These are phyloP conservation scores for Terebella lapidaria DNA, from an alignment of 2,888 invertebrate genomes.

Conservation along the genomic window DNA sequence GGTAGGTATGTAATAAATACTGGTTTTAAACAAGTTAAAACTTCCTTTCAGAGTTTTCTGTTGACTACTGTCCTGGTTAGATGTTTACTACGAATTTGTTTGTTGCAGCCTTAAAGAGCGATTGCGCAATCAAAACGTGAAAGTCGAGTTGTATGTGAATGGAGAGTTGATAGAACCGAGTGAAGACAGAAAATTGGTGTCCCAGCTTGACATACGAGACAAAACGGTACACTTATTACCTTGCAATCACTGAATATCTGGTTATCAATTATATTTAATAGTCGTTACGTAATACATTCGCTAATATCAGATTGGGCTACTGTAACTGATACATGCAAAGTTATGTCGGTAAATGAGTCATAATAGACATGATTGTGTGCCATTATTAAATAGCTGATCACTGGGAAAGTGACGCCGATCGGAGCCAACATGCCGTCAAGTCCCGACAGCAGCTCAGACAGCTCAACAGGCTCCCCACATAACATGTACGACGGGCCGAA, in stretches of 20 bases:
- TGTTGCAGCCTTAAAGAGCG: neutral
- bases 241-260: too few species aligned
- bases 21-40: too few species aligned
- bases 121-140: conserved; percentile 57
- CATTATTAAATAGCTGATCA: conserved; percentile 55
- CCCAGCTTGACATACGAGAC: conserved; percentile 78
- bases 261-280: too few species aligned
- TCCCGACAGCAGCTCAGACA: conserved; percentile 90
- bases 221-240: conserved; percentile 78
- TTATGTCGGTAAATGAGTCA: too few species aligned
- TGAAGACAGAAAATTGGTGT: conserved; percentile 81
- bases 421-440: conserved; percentile 62
- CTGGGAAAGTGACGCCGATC: conserved; percentile 72
- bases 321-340: too few species aligned
- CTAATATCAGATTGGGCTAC: too few species aligned
- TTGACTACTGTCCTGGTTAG: too few species aligned
- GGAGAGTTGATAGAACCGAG: conserved; percentile 81
- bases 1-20: too few species aligned
- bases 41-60: too few species aligned
- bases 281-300: too few species aligned
- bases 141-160: conserved; percentile 84
- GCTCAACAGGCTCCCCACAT: conserved; percentile 87
- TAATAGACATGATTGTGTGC: too few species aligned
- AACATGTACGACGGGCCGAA: conserved; percentile 72
- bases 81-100: too few species aligned